These are phyloP conservation scores for Aulostomus chinensis DNA, from an alignment of 2,797 vertebrate species.

Conservation along the genomic window DNA sequence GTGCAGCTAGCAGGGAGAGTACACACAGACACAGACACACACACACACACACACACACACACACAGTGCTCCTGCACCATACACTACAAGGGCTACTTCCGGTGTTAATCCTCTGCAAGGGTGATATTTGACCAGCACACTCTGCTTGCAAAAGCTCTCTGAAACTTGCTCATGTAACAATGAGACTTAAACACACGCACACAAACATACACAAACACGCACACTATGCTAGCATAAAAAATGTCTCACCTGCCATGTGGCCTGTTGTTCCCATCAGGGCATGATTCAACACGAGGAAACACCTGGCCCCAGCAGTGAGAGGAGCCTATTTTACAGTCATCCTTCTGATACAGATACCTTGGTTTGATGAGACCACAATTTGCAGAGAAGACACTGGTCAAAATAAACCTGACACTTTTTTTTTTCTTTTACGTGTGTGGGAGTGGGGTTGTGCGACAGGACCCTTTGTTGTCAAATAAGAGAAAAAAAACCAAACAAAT, in stretches of 20 bases:
- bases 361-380: constrained; percentile 23
- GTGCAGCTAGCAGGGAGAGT: constrained; percentile 41
- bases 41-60: constrained; percentile 30
- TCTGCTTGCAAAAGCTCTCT: constrained; percentile 19
- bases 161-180: background rate
- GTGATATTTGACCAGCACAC: constrained; percentile 22
- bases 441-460: too few species aligned
- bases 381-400: constrained; percentile 41
- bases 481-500: constrained; percentile 12
- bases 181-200: background rate
- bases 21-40: constrained; percentile 31
- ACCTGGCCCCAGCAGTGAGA: constrained; percentile 65
- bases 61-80: constrained; percentile 41
- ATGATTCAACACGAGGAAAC: constrained; percentile 75
- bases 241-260: constrained; percentile 59
- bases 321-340: constrained; percentile 41
- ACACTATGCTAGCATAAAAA: constrained; percentile 27
- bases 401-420: constrained; percentile 36
- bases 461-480: background rate
- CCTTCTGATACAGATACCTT: constrained; percentile 33
- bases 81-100: constrained; percentile 47
- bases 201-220: background rate
- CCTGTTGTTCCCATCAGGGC: constrained; percentile 65
- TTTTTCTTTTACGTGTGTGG: background rate
- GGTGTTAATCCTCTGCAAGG: constrained; percentile 53